Conservation (phyloP, 2,113 vertebrate species). For the Malurus alboscapulatus region DNA sequence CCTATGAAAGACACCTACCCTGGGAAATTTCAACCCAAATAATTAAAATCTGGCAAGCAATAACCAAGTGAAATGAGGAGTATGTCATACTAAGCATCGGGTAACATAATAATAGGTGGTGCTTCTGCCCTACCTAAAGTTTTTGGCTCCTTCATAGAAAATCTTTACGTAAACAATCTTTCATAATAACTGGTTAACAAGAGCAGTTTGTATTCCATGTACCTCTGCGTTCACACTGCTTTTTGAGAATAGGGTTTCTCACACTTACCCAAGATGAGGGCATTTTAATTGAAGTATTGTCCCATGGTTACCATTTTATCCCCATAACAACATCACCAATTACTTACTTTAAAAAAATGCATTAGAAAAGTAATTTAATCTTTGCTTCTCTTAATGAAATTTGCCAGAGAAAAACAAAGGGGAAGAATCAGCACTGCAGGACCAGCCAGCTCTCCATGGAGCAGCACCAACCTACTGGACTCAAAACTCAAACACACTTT, state of each 20-base stretch:
- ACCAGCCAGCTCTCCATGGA: neutral
- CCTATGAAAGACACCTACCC: neutral
- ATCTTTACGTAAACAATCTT: slow-evolving; percentile 38
- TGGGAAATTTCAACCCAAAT: slow-evolving; percentile 47
- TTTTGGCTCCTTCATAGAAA: slow-evolving; percentile 55
- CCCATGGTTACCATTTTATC: slow-evolving; percentile 39
- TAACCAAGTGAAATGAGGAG: neutral
- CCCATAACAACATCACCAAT: slow-evolving; percentile 51
- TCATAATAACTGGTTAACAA: slow-evolving; percentile 8
- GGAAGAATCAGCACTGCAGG: neutral
- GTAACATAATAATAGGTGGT: slow-evolving; percentile 54
- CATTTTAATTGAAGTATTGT: slow-evolving; percentile 42
- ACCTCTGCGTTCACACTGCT: neutral
- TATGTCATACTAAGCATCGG: slow-evolving; percentile 18
- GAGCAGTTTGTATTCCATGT: neutral
- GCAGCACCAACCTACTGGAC: neutral
- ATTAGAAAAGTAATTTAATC: slow-evolving; percentile 60
- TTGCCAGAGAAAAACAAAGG: slow-evolving; percentile 49
- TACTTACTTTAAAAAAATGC: slow-evolving; percentile 57
- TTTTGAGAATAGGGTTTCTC: slow-evolving; percentile 9
- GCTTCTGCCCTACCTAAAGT: slow-evolving; percentile 54
- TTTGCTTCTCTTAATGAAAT: slow-evolving; percentile 57
- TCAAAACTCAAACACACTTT: neutral
- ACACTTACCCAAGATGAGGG: neutral
- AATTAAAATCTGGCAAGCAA: slow-evolving; percentile 46